Evolutionary conservation across 2,113 vertebrate genomes (phyloP), one percentile per base, ranked within the genome.

Genomic region (Corapipo altera): DNA sequence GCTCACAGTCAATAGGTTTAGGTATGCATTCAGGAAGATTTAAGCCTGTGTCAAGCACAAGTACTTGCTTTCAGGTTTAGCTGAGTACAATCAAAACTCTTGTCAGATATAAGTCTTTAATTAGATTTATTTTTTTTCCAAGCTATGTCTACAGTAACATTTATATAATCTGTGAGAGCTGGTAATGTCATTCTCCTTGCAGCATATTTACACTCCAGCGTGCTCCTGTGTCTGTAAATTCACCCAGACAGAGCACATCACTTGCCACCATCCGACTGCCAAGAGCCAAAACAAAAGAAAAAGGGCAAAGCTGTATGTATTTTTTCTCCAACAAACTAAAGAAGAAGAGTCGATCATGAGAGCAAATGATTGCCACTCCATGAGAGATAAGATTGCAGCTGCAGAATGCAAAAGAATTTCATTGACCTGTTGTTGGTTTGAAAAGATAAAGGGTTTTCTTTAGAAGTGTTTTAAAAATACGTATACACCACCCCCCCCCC

Each of bases 51-150:
- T 94, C 79, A 33, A 84, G 79, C 59, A 35, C 69, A 74, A 84
- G 55, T 74, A 66, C 49, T 90, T 88, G 52, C 75, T 89, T 90
- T 86, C 85, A 84, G 46, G 61, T 88, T 86, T 79, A 94, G 54
- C 87, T 77, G 74, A 87, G 84, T 66, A 82, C 76, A 94, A 81
- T 91, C 76, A 93, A 91, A 90, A 88, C 59, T 74, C 70, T 90
- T 85, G 79, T 91, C 79, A 93, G 73, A 78, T 93, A 70, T 21
- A 84, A n/a, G 69, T 61, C 78, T 88, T 95, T 90, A 93, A 94
- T 94, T 94, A 76, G 72, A 69, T 93, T 95, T 58, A 62, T 91
- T 85, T 97, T 84, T 80, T 77, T 43, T 21, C 58, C 51, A 35
- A 49, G 37, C 26, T 73, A 81, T 85, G 84, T 89, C 88, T 86